Conservation (phyloP, 2,113 vertebrate genomes). For the Equus quagga region DNA sequence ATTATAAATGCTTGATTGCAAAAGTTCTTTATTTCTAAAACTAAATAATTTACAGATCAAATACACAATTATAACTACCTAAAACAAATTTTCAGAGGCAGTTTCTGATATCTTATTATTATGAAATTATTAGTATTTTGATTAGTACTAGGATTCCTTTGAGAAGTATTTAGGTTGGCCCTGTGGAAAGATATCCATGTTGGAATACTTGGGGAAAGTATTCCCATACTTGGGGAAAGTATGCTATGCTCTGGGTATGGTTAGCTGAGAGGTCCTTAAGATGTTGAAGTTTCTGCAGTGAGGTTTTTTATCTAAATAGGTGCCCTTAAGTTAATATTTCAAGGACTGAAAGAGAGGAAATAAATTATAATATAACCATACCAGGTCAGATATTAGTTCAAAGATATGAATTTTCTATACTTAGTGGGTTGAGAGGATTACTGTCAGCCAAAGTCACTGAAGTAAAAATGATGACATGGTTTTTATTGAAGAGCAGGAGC, state of each 20-base stretch:
- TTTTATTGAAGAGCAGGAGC: background rate
- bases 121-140: background rate
- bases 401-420: background rate
- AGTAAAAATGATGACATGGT: background rate
- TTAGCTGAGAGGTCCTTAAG: background rate
- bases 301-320: background rate
- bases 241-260: background rate
- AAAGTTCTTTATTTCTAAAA: constrained; percentile 31
- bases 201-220: background rate
- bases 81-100: background rate
- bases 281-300: background rate
- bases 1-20: background rate
- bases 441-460: background rate
- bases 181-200: background rate
- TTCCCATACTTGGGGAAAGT: background rate
- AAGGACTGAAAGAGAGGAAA: background rate
- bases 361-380: background rate
- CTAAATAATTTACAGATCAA: background rate
- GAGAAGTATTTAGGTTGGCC: background rate
- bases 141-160: background rate
- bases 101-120: background rate
- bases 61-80: background rate
- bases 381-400: background rate
- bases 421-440: background rate
- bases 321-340: background rate